A percentile compares a stretch with the other conserved stretches of the same genome.
These are phyloP conservation scores for Cataglyphis hispanica DNA, from an alignment of 1,140 invertebrate species.

Conservation along the genomic window DNA sequence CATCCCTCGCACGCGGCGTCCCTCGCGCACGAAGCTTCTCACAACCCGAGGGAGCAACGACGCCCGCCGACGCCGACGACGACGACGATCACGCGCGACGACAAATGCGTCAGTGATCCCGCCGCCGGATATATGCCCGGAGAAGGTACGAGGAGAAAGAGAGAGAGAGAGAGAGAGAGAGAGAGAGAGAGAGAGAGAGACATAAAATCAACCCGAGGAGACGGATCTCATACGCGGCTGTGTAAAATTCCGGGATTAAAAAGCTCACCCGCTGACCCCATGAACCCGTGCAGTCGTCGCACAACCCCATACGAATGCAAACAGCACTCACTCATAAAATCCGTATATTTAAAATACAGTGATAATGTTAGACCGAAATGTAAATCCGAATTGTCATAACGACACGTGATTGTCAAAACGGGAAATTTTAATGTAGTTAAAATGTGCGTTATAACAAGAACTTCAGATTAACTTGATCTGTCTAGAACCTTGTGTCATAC, in stretches of 20 bases:
- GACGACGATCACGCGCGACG: conserved; percentile 13
- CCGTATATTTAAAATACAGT: neutral
- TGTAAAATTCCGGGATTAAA: conserved; percentile 20
- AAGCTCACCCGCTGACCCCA: conserved; percentile 41
- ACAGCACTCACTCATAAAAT: neutral
- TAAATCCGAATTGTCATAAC: neutral
- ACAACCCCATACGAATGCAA: conserved; percentile 3
- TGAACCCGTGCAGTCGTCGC: conserved; percentile 24
- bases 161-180: no score
- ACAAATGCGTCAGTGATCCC: conserved; percentile 53
- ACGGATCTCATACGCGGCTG: neutral
- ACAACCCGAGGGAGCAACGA: conserved; percentile 7
- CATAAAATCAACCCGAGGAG: neutral
- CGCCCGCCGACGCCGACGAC: neutral
- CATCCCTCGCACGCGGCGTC: conserved; percentile 6
- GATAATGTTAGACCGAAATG: neutral
- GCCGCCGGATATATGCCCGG: conserved; percentile 53
- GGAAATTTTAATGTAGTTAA: neutral
- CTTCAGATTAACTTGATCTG: neutral
- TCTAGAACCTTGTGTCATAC: neutral
- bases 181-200: neutral
- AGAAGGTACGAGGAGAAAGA: conserved; percentile 33
- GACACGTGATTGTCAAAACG: neutral
- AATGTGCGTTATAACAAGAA: neutral
- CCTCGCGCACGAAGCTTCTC: neutral